A percentile compares a stretch with the other conserved stretches of the same genome.
phyloP scores from a whole-genome alignment of 64 coral and sea anemone genomes.

The Montipora cactus region DNA sequence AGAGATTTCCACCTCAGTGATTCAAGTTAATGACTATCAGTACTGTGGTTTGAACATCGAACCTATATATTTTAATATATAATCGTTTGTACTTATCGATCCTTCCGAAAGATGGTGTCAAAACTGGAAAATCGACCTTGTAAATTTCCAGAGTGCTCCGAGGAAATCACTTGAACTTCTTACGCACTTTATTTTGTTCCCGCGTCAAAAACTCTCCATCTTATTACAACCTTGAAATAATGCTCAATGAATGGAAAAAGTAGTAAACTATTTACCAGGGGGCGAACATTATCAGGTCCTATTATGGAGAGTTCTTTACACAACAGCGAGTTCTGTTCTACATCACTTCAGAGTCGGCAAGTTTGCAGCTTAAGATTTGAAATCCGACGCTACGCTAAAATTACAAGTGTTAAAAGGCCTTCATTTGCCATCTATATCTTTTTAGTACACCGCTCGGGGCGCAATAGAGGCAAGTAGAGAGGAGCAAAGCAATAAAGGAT shows the following conservation, averaged over 20 bases:
- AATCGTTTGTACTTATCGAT: neutral
- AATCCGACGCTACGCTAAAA: conserved; percentile 38
- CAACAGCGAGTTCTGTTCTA: neutral
- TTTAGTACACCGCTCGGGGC: conserved; percentile 3
- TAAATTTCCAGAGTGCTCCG: neutral
- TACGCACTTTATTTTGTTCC: neutral
- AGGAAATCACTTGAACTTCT: neutral
- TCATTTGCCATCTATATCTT: conserved; percentile 29
- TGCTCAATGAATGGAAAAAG: conserved; percentile 14
- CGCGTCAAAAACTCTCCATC: neutral
- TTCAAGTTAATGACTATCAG: conserved; percentile 10
- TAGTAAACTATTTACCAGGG: neutral
- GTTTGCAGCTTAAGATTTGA: conserved; percentile 27
- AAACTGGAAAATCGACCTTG: neutral
- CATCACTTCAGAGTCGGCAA: conserved; percentile 11
- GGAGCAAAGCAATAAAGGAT: neutral
- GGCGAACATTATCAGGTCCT: neutral
- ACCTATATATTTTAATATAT: neutral
- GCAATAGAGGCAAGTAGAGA: neutral
- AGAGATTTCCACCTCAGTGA: conserved; percentile 24
- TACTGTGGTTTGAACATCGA: conserved; percentile 1
- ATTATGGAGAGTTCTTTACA: neutral
- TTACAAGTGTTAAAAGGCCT: conserved; percentile 64
- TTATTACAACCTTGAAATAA: neutral
- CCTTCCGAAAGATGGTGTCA: too few species aligned